Percentiles rank a stretch among this genome's conserved stretches.
These are phyloP conservation scores for Plebejus argus DNA, from an alignment of 2,888 invertebrate species.

Conservation along the genomic window DNA sequence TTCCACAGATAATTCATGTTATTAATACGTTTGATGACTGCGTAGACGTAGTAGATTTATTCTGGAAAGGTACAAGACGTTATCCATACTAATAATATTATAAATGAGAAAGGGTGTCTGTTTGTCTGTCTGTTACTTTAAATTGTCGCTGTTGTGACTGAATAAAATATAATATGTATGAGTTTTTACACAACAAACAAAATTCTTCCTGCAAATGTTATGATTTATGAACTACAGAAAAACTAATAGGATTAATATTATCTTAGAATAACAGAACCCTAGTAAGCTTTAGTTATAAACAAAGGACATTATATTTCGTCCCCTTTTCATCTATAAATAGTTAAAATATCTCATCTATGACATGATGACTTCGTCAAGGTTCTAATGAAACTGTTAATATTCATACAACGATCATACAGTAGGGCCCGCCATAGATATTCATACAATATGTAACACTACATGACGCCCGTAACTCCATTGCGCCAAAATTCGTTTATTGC, in stretches of 20 bases:
- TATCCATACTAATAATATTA: too few species aligned
- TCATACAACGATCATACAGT: constrained; percentile 23
- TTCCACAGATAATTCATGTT: constrained; percentile 7
- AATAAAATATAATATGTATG: too few species aligned
- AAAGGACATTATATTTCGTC: not conserved
- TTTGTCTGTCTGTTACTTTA: too few species aligned
- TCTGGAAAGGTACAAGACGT: not conserved
- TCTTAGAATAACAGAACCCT: too few species aligned
- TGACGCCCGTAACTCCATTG: too few species aligned
- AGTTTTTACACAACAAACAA: too few species aligned
- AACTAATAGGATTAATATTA: too few species aligned
- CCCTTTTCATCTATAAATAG: constrained; percentile 10
- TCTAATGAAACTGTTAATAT: constrained; percentile 24
- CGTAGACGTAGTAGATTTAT: not conserved
- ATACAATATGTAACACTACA: constrained; percentile 1
- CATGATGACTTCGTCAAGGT: not conserved
- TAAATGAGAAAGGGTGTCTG: too few species aligned
- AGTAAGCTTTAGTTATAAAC: not conserved
- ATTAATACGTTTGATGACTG: not conserved
- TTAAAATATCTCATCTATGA: constrained; percentile 9
- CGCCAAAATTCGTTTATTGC: too few species aligned
- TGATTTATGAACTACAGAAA: too few species aligned
- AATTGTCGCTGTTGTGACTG: too few species aligned
- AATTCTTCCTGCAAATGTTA: too few species aligned
- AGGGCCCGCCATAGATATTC: constrained; percentile 2